Evolutionary conservation across 1,140 invertebrate genomes (phyloP).

Genomic region (Bombus waltoni): DNA sequence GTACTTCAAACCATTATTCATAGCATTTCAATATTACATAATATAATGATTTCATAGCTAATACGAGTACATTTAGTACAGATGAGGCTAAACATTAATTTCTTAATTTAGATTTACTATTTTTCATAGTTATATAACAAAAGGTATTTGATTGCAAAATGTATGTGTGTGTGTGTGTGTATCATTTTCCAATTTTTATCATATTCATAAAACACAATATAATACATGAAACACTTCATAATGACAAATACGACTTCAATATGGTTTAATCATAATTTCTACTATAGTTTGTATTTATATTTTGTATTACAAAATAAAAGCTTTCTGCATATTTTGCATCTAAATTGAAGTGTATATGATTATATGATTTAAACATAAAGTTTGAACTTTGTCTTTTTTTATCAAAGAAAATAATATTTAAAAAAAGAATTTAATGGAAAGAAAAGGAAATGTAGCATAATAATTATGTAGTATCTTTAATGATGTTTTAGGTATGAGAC

Average conservation of each 20-base stretch:
- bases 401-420: background rate
- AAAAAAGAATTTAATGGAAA: background rate
- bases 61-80: slow-evolving; percentile 31
- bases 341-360: background rate
- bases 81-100: slow-evolving; percentile 39
- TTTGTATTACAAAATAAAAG: background rate
- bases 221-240: background rate
- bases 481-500: slow-evolving; percentile 80
- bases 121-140: background rate
- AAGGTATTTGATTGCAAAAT: slow-evolving; percentile 7
- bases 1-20: slow-evolving; percentile 32
- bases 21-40: slow-evolving; percentile 30
- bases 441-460: background rate
- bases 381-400: background rate
- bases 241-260: background rate
- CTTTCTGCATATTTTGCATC: background rate
- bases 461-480: slow-evolving; percentile 15
- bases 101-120: slow-evolving; percentile 18
- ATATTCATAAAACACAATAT: background rate
- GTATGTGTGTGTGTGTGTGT: slow-evolving; percentile 10
- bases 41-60: slow-evolving; percentile 24
- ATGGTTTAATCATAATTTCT: slow-evolving; percentile 14
- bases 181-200: background rate
- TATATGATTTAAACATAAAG: background rate
- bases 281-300: background rate